Conservation (phyloP, 2,888 invertebrate species). For the Cheilosia pagana region DNA sequence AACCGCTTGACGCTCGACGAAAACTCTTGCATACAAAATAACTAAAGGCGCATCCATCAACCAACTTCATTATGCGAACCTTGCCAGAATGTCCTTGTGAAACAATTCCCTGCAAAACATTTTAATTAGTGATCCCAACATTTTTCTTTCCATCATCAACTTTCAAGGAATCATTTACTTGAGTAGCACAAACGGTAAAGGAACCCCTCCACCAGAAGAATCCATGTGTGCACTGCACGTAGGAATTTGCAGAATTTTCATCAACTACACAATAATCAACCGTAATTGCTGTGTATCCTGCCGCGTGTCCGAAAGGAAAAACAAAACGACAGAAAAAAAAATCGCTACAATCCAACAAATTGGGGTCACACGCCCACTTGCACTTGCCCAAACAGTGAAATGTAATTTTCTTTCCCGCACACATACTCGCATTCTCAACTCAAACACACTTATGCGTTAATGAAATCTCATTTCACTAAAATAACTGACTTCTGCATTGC, state of each 20-base stretch:
- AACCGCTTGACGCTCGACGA: too few species aligned
- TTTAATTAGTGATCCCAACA: too few species aligned
- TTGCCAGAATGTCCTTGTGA: not conserved
- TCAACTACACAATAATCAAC: constrained; percentile 54
- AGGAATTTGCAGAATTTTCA: constrained; percentile 31
- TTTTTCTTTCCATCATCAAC: too few species aligned
- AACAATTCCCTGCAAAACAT: not conserved
- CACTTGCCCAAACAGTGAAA: constrained; percentile 65
- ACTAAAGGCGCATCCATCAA: too few species aligned
- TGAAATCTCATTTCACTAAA: constrained; percentile 44
- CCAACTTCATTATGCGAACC: too few species aligned
- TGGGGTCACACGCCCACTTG: constrained; percentile 71
- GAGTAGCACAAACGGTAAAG: constrained; percentile 24
- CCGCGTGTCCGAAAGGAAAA: constrained; percentile 9
- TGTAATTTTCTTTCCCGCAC: constrained; percentile 59
- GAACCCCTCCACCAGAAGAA: constrained; percentile 21
- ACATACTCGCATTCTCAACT: constrained; percentile 12
- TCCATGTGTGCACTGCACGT: not conserved
- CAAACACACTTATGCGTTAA: constrained; percentile 40
- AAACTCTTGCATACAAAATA: too few species aligned
- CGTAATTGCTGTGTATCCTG: constrained; percentile 65
- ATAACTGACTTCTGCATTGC: constrained; percentile 64
- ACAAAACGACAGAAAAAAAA: constrained; percentile 16
- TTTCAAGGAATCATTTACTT: constrained; percentile 54
- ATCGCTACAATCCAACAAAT: constrained; percentile 46